These are phyloP conservation scores for Lycocorax pyrrhopterus DNA, from an alignment of 2,113 vertebrate species.

Conservation along the genomic window DNA sequence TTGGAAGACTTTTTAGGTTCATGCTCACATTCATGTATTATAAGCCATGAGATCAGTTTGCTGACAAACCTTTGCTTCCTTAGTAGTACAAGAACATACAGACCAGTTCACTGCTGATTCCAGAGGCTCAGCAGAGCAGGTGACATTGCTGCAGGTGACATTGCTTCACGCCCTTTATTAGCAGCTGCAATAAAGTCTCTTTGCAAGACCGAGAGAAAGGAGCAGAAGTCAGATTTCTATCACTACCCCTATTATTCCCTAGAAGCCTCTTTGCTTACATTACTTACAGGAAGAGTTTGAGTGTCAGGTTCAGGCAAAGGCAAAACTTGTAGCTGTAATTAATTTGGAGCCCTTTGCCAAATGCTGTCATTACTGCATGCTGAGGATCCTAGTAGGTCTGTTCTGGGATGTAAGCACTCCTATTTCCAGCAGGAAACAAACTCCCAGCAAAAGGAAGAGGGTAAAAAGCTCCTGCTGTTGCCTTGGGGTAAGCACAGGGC, in stretches of 20 bases:
- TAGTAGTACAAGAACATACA: neutral
- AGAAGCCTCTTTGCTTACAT: neutral
- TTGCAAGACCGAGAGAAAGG: neutral
- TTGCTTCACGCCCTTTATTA: neutral
- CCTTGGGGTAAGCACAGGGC: accelerated
- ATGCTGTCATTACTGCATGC: neutral
- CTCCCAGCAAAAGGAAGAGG: neutral
- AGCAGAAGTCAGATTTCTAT: neutral
- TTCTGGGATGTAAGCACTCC: neutral
- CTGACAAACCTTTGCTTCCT: neutral
- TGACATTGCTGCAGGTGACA: neutral
- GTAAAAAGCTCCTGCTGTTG: neutral
- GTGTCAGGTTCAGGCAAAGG: neutral
- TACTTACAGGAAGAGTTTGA: neutral
- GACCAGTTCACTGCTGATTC: neutral
- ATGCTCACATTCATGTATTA: neutral
- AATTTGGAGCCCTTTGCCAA: neutral
- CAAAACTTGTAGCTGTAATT: neutral
- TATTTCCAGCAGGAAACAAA: neutral
- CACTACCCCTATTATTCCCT: neutral
- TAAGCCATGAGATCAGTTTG: neutral
- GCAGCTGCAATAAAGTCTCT: neutral
- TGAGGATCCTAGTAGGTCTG: neutral
- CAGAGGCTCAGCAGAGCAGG: neutral
- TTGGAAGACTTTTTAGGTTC: neutral